Conservation (phyloP, 2,797 vertebrate species). For the Okamejei kenojei region DNA sequence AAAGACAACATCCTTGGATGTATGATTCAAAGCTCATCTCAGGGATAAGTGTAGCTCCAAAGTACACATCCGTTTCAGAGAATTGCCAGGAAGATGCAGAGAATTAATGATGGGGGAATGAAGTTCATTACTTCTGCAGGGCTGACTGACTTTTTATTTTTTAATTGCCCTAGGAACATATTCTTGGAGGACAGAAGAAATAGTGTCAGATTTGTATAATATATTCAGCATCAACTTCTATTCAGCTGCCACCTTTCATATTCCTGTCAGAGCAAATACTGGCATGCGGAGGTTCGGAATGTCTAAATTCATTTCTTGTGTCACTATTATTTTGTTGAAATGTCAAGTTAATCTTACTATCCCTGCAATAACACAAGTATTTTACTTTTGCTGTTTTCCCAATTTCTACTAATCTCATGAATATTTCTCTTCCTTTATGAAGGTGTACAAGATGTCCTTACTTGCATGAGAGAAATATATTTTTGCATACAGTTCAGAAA, state of each 20-base stretch:
- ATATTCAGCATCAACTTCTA: not conserved
- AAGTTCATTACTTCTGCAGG: not conserved
- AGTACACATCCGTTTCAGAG: too few relatives aligned
- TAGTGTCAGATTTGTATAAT: not conserved
- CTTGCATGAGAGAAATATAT: not conserved
- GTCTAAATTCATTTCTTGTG: slow-evolving; percentile 16
- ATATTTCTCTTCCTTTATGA: not conserved
- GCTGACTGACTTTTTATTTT: not conserved
- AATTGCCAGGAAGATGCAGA: too few relatives aligned
- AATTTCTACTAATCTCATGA: not conserved
- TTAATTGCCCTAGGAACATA: not conserved
- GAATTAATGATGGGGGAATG: too few relatives aligned
- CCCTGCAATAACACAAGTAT: not conserved
- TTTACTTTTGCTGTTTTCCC: not conserved
- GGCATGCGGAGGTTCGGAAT: not conserved
- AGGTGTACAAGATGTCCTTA: not conserved
- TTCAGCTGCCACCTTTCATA: not conserved
- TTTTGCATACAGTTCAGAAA: too few relatives aligned
- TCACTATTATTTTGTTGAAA: not conserved
- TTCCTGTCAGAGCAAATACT: not conserved
- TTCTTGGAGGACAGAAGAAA: too few relatives aligned
- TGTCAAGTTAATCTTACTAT: not conserved
- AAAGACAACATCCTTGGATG: too few relatives aligned
- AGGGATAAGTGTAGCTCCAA: too few relatives aligned
- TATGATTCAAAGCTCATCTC: too few relatives aligned